phyloP scores from a whole-genome alignment of 2,888 invertebrate species.

The Rhaphigaster nebulosa region DNA sequence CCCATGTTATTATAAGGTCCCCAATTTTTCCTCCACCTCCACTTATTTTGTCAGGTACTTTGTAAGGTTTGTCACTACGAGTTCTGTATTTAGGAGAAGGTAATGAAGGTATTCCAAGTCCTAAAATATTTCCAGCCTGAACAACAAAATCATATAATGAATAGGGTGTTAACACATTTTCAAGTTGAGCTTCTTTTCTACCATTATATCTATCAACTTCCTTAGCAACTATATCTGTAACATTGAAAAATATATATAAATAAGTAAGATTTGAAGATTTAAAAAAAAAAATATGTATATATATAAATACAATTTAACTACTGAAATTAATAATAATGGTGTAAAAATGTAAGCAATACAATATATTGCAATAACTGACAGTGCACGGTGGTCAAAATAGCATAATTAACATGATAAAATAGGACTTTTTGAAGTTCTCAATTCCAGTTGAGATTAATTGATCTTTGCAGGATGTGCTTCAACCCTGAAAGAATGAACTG shows the following conservation, averaged over 20 bases:
- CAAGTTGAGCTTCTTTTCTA: constrained; percentile 81
- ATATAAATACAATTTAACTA: background rate
- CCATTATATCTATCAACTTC: constrained; percentile 85
- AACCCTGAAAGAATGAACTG: no score
- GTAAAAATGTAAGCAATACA: no score
- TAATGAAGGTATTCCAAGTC: constrained; percentile 84
- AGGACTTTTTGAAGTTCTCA: no score
- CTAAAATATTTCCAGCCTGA: constrained; percentile 87
- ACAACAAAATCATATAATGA: constrained; percentile 92
- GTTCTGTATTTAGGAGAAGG: constrained; percentile 91
- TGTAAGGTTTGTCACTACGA: constrained; percentile 82
- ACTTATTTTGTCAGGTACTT: constrained; percentile 83
- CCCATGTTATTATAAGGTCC: constrained; percentile 92
- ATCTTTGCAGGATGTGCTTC: no score
- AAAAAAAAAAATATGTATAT: no score
- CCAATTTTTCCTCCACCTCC: constrained; percentile 98
- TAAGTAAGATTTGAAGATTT: background rate
- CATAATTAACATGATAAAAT: no score
- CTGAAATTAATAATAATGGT: no score
- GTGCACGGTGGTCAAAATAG: no score
- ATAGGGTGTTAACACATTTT: constrained; percentile 84
- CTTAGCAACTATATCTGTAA: constrained; percentile 74
- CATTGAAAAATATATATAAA: constrained; percentile 54
- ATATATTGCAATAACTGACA: no score
- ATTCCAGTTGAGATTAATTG: no score